Base-by-base conservation (phyloP, 2,888 invertebrate species). In the Drosophila birchii region DNA sequence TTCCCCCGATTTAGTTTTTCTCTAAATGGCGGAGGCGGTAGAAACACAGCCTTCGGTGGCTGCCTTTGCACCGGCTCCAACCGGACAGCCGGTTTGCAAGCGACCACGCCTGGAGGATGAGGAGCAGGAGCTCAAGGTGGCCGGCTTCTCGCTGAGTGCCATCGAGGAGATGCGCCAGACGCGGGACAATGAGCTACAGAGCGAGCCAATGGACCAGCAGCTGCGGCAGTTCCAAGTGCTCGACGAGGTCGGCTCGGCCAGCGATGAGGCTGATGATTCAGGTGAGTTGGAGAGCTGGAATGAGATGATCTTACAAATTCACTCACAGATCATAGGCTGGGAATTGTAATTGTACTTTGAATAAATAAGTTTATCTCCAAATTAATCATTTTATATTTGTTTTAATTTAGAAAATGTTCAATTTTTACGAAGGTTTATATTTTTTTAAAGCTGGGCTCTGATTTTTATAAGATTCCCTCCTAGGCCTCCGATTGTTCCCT, bases 151-250 rank as follows among this genome's bases (percentile, higher is more conserved):
- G 4, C 67, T 92, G 36, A 92, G 92, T 34, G 92, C 92, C 26
- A 92, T 92, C 18, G 86, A 90, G 43, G 90, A 91, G 70, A 90
- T 91, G 90, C 90, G 90, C 6, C 88, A 79, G 44, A 90, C 91
- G 3, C 88, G 86, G 5, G 88, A 90, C 14, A 90, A 90, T 7
- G 89, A 86, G 49, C 78, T 90, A 3, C 86, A 84, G 4, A 90
- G 85, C 7, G 86, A 86, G 49, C 75, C 78, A 0, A 79, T 91
- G 11, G 91, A 92, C 62, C 93, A 93, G 57, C 93, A 94, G 76
- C 81, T 94, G 47, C 91, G 94, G 16, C 94, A 94, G 69, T 95
- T 95, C 90, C 95, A 95, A 88, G 94, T 95, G 69, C 91, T 95
- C 36, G 95, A 95, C 89, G 95, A 95, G 90, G 93, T 95, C 32